Percentiles rank a stretch among this genome's conserved stretches.
Evolutionary conservation across 37 sponge, comb jelly and placozoan genomes (phyloP).

Genomic region (Spongilla lacustris): DNA sequence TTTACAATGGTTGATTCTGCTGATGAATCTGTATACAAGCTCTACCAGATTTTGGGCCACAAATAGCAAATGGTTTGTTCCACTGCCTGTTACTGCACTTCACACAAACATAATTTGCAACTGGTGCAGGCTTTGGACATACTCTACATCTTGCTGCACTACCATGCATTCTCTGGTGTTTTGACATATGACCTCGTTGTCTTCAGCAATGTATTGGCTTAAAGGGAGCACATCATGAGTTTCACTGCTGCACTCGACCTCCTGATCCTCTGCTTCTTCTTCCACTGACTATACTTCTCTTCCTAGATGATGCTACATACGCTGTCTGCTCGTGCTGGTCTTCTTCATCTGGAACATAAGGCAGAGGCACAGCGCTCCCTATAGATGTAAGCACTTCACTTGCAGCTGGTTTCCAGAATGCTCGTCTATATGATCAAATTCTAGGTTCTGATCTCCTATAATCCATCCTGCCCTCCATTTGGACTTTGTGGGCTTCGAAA

Average conservation of each 20-base stretch:
- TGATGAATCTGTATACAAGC: neutral
- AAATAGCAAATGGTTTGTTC: neutral
- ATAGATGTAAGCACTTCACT: neutral
- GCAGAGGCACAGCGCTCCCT: slow-evolving; percentile 1
- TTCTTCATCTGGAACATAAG: neutral
- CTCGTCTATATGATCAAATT: neutral
- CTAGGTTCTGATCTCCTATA: neutral
- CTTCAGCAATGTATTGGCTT: too few relatives aligned
- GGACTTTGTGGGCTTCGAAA: neutral
- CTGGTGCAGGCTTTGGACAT: neutral
- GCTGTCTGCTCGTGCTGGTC: neutral
- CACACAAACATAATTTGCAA: slow-evolving; percentile 1
- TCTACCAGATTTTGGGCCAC: slow-evolving; percentile 1
- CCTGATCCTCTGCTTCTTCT: too few relatives aligned
- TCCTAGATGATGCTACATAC: too few relatives aligned
- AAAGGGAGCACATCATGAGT: too few relatives aligned
- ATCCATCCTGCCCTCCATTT: neutral
- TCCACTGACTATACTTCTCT: too few relatives aligned
- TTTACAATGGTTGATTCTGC: neutral
- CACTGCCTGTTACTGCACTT: neutral
- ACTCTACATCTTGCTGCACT: neutral
- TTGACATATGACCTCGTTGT: too few relatives aligned
- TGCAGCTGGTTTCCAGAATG: neutral
- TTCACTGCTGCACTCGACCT: too few relatives aligned
- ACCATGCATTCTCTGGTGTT: neutral